Base-by-base conservation (phyloP, 2,113 vertebrate genomes). In the Gorsachius goisagi region DNA sequence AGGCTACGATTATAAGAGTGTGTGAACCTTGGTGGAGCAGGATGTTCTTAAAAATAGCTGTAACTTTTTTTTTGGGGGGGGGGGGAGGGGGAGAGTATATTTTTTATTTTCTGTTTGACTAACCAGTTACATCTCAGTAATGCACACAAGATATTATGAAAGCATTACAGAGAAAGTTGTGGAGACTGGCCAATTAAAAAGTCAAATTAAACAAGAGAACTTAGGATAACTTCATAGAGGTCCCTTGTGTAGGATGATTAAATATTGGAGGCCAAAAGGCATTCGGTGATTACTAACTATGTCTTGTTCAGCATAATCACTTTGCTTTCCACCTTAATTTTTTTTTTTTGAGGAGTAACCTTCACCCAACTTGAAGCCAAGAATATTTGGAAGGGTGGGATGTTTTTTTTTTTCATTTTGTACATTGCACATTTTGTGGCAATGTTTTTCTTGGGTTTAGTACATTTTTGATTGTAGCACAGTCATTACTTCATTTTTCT, bases 401-500 rank as follows among this genome's bases (percentile, higher is more conserved):
- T 93, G 2, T 1, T 11, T 86, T 86, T 84, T 90, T 90, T 84
- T 90, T 90, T 94, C 50, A 52, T 96, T 95, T 95, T 95, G 75
- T 95, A 63, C 52, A 91, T 92, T 90, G 81, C 76, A 95, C 77
- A 33, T 95, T 96, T 95, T 95, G 62, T 94, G 77, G 77, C 86
- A 91, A 5, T 96, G 90, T 95, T 97, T 95, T 95, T 95, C 94
- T 97, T 97, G 87, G 95, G 58, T 89, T 96, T 88, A 94, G 74
- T 95, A 92, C 89, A 76, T 89, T 93, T 97, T 81, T 95, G 60
- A 94, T 86, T 91, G 78, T 80, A 95, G 77, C 74, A 47, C 50
- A 95, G 69, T 89, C 69, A 93, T 96, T 95, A 95, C 96, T 97
- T 96, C 91, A 96, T 95, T 97, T 95, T 97, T 96, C 86, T 95